Conservation (phyloP, 2,888 invertebrate genomes). For the Maniola hyperantus region DNA sequence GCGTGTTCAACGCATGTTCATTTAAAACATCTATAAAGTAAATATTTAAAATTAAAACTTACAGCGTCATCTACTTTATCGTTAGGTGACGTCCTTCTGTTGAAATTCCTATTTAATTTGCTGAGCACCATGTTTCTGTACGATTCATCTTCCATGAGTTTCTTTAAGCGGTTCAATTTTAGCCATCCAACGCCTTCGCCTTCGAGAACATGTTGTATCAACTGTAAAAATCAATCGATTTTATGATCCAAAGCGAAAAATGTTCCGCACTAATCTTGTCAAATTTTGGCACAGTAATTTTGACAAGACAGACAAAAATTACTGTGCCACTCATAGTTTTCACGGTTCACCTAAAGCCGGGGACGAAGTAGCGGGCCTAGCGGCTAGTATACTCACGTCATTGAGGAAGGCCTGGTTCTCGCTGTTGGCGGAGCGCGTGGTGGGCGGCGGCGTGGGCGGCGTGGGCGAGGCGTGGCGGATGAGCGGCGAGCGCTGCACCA, state of each 20-base stretch:
- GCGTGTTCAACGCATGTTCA: too few species aligned
- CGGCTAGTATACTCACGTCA: slow-evolving; percentile 84
- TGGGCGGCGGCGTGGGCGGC: slow-evolving; percentile 84
- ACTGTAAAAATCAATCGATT: slow-evolving; percentile 62
- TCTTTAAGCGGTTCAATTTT: slow-evolving; percentile 94
- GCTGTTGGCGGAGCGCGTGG: slow-evolving; percentile 88
- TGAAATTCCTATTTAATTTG: slow-evolving; percentile 96
- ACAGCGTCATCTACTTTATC: slow-evolving; percentile 99
- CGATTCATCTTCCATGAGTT: slow-evolving; percentile 99
- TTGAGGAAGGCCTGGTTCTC: slow-evolving; percentile 97
- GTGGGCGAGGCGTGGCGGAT: slow-evolving; percentile 90
- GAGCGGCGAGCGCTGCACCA: slow-evolving; percentile 94
- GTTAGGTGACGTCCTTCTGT: slow-evolving; percentile 95
- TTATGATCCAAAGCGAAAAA: neutral
- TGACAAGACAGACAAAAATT: too few species aligned
- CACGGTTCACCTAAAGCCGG: too few species aligned
- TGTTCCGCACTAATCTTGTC: neutral
- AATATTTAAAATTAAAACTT: slow-evolving; percentile 55
- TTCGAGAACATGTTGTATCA: slow-evolving; percentile 91
- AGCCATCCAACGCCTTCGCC: slow-evolving; percentile 99
- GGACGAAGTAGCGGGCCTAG: too few species aligned
- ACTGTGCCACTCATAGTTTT: too few species aligned
- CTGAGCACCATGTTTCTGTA: slow-evolving; percentile 97
- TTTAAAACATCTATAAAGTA: neutral
- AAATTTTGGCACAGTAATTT: neutral